These are phyloP conservation scores for Lochmaea capreae DNA, from an alignment of 2,888 invertebrate genomes.

Conservation along the genomic window DNA sequence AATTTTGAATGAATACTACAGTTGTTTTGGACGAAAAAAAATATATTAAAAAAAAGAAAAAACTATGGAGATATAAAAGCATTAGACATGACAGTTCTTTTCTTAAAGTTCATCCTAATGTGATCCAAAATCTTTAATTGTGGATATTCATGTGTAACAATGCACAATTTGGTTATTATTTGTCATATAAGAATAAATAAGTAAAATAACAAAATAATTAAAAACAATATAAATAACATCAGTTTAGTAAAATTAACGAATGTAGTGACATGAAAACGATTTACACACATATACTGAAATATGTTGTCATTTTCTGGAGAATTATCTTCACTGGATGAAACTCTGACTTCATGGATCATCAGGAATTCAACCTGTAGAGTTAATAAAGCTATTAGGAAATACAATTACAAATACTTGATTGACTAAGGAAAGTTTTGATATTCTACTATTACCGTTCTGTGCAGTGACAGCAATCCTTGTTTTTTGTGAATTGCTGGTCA, in stretches of 20 bases:
- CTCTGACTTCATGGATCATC: conserved; percentile 51
- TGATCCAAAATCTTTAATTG: neutral
- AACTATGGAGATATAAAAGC: no score
- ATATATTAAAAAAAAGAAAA: neutral
- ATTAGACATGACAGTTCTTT: neutral
- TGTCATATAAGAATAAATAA: conserved; percentile 42
- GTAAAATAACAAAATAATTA: conserved; percentile 51
- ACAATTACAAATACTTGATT: no score
- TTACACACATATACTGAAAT: conserved; percentile 45
- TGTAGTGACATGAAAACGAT: conserved; percentile 42
- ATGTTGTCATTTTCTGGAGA: conserved; percentile 41
- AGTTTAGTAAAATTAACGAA: conserved; percentile 52
- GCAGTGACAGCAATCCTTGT: no score
- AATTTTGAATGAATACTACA: neutral
- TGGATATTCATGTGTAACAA: conserved; percentile 29
- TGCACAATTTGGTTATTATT: conserved; percentile 17
- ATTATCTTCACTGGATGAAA: conserved; percentile 44
- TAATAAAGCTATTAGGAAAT: conserved; percentile 36
- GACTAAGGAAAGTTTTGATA: no score
- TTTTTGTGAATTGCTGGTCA: no score
- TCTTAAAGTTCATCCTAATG: neutral
- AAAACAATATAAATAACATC: conserved; percentile 58
- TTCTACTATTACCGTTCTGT: no score
- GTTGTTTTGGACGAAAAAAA: neutral
- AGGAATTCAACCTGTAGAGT: conserved; percentile 58